phyloP scores from a whole-genome alignment of 1,140 invertebrate genomes.

The Drosophila lowei region DNA sequence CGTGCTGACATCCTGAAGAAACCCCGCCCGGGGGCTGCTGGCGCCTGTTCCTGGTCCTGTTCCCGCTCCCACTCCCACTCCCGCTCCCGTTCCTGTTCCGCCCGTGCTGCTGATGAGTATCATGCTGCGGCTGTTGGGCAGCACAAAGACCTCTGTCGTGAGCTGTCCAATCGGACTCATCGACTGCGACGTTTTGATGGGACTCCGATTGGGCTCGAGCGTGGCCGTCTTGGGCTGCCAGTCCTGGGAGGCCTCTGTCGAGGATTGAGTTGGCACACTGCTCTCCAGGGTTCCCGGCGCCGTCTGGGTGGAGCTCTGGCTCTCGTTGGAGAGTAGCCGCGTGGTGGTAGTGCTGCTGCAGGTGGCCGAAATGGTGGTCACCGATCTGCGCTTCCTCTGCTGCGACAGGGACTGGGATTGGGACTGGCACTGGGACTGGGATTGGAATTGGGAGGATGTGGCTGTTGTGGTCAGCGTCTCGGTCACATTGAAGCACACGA shows the following conservation, averaged over 20 bases:
- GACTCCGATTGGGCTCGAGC: slow-evolving; percentile 70
- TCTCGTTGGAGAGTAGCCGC: slow-evolving; percentile 64
- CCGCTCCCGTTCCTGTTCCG: slow-evolving; percentile 31
- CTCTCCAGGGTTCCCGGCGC: slow-evolving; percentile 63
- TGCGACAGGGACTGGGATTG: slow-evolving; percentile 4
- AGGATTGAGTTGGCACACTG: slow-evolving; percentile 21
- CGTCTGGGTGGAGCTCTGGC: slow-evolving; percentile 64
- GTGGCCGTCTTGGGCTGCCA: slow-evolving; percentile 55
- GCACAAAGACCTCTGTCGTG: slow-evolving; percentile 65
- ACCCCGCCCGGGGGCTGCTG: slow-evolving; percentile 45
- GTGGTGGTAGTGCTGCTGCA: slow-evolving; percentile 51
- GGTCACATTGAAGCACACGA: slow-evolving; percentile 70
- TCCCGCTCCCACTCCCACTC: neutral
- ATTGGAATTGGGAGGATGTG: slow-evolving; percentile 22
- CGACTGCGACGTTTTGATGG: slow-evolving; percentile 78
- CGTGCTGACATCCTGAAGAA: slow-evolving; percentile 71
- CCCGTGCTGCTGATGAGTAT: slow-evolving; percentile 66
- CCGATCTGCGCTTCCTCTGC: slow-evolving; percentile 22
- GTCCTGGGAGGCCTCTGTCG: slow-evolving; percentile 44
- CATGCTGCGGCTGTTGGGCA: slow-evolving; percentile 81
- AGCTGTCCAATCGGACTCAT: slow-evolving; percentile 75
- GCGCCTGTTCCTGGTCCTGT: slow-evolving; percentile 3
- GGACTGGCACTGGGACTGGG: slow-evolving; percentile 9
- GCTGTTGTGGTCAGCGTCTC: slow-evolving; percentile 63
- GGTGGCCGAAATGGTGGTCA: slow-evolving; percentile 36